Percentiles rank a stretch among this genome's conserved stretches.
These are phyloP conservation scores for Prenolepis imparis DNA, from an alignment of 2,888 invertebrate species.

Conservation along the genomic window DNA sequence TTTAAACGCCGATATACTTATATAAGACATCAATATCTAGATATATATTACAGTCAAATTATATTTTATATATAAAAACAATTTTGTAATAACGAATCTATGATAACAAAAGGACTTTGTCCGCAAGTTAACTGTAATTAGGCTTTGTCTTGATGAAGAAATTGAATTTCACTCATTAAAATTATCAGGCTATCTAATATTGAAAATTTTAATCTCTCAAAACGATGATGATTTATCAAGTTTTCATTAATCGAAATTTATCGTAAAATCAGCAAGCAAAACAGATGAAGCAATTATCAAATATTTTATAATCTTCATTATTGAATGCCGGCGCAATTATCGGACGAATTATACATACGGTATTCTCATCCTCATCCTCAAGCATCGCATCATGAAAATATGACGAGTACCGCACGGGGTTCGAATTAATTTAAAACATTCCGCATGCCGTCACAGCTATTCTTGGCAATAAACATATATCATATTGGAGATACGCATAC, in stretches of 20 bases:
- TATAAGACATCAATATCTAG: neutral
- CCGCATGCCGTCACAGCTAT: constrained; percentile 7
- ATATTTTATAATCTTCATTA: constrained; percentile 3
- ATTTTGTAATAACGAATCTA: neutral
- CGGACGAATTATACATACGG: constrained; percentile 22
- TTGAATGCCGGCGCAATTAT: constrained; percentile 31
- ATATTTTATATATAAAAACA: neutral
- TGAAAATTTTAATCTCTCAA: neutral
- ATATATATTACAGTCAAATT: neutral
- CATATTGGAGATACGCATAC: neutral
- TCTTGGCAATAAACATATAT: constrained; percentile 12
- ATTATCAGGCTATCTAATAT: neutral
- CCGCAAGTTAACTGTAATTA: neutral
- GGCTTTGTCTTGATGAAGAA: neutral
- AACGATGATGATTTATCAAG: neutral
- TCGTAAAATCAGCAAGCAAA: neutral
- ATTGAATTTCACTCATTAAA: neutral
- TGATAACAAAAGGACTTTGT: neutral
- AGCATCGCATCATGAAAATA: neutral
- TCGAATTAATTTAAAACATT: constrained; percentile 54
- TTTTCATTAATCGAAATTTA: constrained; percentile 16
- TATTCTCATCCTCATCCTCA: constrained; percentile 1
- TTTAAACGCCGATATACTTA: neutral
- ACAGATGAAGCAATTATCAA: neutral
- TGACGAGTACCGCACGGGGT: neutral